Evolutionary conservation across 2,888 invertebrate genomes (phyloP).

Genomic region (Microctonus hyperodae): DNA sequence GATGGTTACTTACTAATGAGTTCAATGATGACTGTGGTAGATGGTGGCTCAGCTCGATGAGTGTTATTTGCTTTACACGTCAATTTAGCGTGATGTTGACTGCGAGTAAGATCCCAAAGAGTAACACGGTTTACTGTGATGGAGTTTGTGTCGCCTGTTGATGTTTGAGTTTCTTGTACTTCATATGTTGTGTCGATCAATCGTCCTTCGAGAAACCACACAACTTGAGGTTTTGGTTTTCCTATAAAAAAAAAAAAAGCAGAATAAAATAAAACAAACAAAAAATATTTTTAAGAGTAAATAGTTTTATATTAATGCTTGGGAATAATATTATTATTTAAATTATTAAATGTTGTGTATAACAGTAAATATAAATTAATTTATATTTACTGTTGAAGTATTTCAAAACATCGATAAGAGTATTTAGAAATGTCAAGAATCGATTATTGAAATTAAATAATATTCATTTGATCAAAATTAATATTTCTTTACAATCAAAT

Average conservation of each 20-base stretch:
- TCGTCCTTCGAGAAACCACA: constrained; percentile 85
- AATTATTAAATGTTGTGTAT: too few species aligned
- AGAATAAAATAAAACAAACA: too few species aligned
- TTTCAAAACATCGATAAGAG: too few species aligned
- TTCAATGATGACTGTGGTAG: constrained; percentile 82
- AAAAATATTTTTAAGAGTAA: too few species aligned
- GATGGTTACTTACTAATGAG: constrained; percentile 79
- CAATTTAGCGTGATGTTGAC: constrained; percentile 83
- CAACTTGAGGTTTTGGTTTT: constrained; percentile 78
- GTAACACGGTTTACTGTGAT: constrained; percentile 82
- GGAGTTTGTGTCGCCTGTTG: constrained; percentile 65
- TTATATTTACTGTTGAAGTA: too few species aligned
- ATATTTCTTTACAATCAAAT: too few species aligned
- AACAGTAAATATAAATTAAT: too few species aligned
- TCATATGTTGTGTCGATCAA: constrained; percentile 85
- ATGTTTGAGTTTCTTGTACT: constrained; percentile 64
- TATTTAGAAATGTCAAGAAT: too few species aligned
- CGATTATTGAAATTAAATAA: too few species aligned
- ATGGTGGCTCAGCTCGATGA: constrained; percentile 79
- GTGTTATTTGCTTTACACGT: constrained; percentile 90
- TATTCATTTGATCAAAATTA: too few species aligned
- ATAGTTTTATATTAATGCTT: too few species aligned
- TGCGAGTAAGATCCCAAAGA: constrained; percentile 81
- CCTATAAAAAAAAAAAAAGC: constrained; percentile 64
- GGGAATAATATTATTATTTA: too few species aligned